These are phyloP conservation scores for Pipistrellus pipistrellus DNA, from an alignment of 2,797 vertebrate species.

Conservation along the genomic window DNA sequence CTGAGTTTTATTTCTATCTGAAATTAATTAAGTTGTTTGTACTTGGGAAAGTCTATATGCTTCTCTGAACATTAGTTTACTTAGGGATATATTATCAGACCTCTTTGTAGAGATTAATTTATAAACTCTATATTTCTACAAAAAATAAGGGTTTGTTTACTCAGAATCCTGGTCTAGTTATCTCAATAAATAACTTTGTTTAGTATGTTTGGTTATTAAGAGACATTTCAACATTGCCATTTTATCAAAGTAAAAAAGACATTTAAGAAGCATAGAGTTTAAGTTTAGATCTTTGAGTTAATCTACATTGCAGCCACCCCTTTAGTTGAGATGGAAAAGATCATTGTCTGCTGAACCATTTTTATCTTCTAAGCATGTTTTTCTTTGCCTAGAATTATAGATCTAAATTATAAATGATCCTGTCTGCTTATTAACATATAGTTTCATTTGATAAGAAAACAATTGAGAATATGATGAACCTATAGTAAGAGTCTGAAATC, in stretches of 20 bases:
- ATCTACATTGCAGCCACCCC: neutral
- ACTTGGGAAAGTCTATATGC: constrained; percentile 44
- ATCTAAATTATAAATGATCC: constrained; percentile 55
- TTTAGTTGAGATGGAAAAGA: constrained; percentile 12
- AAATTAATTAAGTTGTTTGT: neutral
- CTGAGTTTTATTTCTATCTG: neutral
- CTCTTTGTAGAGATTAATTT: neutral
- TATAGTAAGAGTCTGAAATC: constrained; percentile 3
- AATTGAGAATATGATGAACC: constrained; percentile 69
- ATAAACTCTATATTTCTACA: neutral
- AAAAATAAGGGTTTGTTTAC: neutral
- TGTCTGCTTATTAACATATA: constrained; percentile 65
- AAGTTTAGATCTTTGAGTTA: constrained; percentile 32
- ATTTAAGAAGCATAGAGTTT: neutral
- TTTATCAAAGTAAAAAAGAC: constrained; percentile 29
- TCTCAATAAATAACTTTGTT: constrained; percentile 36
- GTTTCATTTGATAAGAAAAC: constrained; percentile 67
- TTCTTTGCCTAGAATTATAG: constrained; percentile 45
- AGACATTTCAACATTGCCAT: constrained; percentile 7
- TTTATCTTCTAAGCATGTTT: neutral
- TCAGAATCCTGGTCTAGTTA: neutral
- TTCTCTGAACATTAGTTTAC: neutral
- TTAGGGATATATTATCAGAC: neutral
- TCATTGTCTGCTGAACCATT: neutral
- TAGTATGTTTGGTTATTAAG: neutral